phyloP scores from a whole-genome alignment of 2,888 invertebrate genomes.

The Nineta flava region DNA sequence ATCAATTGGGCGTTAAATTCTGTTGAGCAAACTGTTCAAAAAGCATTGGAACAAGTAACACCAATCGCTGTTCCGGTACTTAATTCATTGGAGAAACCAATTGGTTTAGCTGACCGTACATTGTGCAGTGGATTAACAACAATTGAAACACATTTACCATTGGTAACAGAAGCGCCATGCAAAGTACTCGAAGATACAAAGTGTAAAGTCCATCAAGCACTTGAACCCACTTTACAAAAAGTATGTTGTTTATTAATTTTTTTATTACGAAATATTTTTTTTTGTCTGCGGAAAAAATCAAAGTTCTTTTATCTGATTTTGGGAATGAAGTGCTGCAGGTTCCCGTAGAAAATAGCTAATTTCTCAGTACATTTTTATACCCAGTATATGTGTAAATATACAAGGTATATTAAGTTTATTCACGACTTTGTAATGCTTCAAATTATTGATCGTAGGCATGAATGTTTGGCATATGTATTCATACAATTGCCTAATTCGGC shows the following conservation, averaged over 20 bases:
- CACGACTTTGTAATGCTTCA: too few species aligned
- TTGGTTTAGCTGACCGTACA: slow-evolving; percentile 35
- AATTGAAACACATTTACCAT: slow-evolving; percentile 36
- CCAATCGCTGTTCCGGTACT: slow-evolving; percentile 33
- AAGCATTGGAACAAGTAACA: slow-evolving; percentile 33
- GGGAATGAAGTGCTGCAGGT: too few species aligned
- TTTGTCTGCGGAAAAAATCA: too few species aligned
- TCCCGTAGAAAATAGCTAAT: too few species aligned
- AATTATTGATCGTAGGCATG: too few species aligned
- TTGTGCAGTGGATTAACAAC: slow-evolving; percentile 37
- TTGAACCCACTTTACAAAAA: slow-evolving; percentile 6
- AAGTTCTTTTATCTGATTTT: too few species aligned
- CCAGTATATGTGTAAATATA: too few species aligned
- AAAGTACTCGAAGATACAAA: slow-evolving; percentile 24
- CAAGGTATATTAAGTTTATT: too few species aligned
- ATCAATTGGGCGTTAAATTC: slow-evolving; percentile 37
- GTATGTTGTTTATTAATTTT: background rate
- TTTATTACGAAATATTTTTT: background rate
- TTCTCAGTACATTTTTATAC: too few species aligned
- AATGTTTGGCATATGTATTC: too few species aligned
- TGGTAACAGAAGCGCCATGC: slow-evolving; percentile 35
- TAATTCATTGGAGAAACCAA: slow-evolving; percentile 33
- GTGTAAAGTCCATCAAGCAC: slow-evolving; percentile 1
- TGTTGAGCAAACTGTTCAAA: slow-evolving; percentile 34
- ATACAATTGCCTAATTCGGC: too few species aligned